Percentiles rank a stretch among this genome's conserved stretches.
Evolutionary conservation across 2,888 invertebrate species (phyloP).

Genomic region (Cantharis lateralis): DNA sequence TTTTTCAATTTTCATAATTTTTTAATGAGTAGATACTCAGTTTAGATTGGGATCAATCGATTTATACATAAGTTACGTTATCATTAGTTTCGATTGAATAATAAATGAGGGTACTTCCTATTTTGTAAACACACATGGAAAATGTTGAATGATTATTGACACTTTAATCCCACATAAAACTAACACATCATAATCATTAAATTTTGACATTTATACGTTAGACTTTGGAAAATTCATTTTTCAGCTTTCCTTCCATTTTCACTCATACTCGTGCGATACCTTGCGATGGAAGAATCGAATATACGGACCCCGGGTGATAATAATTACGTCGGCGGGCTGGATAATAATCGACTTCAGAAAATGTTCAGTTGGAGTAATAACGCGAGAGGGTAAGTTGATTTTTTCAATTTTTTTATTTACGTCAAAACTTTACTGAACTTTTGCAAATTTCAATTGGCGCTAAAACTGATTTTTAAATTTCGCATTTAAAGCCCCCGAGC

Average conservation of each 20-base stretch:
- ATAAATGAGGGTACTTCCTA: background rate
- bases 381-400: constrained; percentile 40
- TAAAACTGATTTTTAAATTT: too few species aligned
- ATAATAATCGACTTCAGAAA: constrained; percentile 22
- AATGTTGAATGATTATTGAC: background rate
- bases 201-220: background rate
- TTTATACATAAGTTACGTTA: background rate
- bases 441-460: too few species aligned
- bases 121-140: background rate
- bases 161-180: background rate
- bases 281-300: background rate
- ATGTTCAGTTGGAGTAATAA: constrained; percentile 48
- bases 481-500: too few species aligned
- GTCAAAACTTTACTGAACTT: too few species aligned
- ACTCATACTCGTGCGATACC: background rate
- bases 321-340: background rate
- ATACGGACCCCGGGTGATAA: background rate
- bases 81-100: background rate
- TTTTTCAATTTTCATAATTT: background rate
- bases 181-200: background rate
- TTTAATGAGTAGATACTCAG: background rate
- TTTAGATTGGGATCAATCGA: background rate
- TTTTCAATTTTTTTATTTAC: background rate
- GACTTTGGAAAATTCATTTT: background rate
- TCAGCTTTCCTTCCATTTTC: background rate